Conservation (phyloP, 2,113 vertebrate species). For the Gallinago undulata region DNA sequence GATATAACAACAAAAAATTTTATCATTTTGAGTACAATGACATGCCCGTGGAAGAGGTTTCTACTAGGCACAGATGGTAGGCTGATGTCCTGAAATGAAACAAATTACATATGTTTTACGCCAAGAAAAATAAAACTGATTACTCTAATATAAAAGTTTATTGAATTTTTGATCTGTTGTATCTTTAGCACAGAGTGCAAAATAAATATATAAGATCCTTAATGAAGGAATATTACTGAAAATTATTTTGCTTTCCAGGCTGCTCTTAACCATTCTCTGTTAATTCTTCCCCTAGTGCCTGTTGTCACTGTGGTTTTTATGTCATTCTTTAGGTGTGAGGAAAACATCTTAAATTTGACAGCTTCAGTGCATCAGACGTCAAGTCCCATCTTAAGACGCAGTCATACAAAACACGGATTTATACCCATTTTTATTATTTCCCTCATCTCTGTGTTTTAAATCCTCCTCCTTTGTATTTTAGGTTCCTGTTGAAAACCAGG, state of each 20-base stretch:
- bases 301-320: neutral
- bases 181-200: neutral
- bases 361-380: accelerated
- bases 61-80: neutral
- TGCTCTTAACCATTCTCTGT: neutral
- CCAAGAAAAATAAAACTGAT: neutral
- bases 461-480: neutral
- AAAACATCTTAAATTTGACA: neutral
- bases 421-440: neutral
- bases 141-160: neutral
- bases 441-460: neutral
- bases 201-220: neutral
- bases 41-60: neutral
- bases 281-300: neutral
- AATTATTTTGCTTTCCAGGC: neutral
- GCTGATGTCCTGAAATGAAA: neutral
- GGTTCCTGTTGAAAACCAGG: neutral
- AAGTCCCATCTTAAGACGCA: neutral
- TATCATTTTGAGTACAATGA: neutral
- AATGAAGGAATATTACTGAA: neutral
- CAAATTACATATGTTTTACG: neutral
- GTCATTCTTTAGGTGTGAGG: neutral
- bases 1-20: neutral
- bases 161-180: neutral
- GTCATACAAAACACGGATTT: neutral